Conservation (phyloP, 2,113 vertebrate species). For the Stictonetta naevosa region DNA sequence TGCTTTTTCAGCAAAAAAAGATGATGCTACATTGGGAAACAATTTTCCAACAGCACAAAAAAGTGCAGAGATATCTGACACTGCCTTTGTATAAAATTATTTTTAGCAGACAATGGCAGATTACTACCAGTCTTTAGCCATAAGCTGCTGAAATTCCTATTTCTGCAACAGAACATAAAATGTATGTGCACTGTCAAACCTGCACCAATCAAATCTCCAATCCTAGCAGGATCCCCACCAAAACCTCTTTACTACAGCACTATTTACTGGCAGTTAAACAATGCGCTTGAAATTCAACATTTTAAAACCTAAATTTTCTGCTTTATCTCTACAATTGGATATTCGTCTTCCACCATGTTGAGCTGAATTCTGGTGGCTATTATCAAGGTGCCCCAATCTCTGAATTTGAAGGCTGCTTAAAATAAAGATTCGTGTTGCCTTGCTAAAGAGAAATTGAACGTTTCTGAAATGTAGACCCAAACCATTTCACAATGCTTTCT, state of each 20-base stretch:
- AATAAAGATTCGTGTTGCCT: neutral
- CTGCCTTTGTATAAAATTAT: conserved; percentile 11
- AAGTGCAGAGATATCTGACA: neutral
- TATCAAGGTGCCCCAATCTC: neutral
- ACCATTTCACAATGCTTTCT: neutral
- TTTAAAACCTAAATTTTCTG: neutral
- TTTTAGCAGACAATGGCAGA: neutral
- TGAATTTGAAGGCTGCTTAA: neutral
- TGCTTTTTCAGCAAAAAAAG: conserved; percentile 3
- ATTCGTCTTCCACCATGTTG: neutral
- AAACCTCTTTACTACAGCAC: neutral
- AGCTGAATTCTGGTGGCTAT: neutral
- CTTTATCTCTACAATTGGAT: neutral
- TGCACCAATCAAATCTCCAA: conserved; percentile 37
- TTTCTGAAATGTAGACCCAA: neutral
- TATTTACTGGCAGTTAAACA: neutral
- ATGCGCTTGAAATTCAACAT: neutral
- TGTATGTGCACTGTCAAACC: neutral
- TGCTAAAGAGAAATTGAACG: neutral
- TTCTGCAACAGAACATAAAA: conserved; percentile 27
- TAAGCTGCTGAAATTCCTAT: neutral
- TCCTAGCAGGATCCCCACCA: neutral
- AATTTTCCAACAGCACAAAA: neutral
- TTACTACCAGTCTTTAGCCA: conserved; percentile 20
- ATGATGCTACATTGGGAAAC: neutral